Evolutionary conservation across 2,888 invertebrate species (phyloP), one percentile per base, ranked within the genome.

Genomic region (Netelia fuscicornis): DNA sequence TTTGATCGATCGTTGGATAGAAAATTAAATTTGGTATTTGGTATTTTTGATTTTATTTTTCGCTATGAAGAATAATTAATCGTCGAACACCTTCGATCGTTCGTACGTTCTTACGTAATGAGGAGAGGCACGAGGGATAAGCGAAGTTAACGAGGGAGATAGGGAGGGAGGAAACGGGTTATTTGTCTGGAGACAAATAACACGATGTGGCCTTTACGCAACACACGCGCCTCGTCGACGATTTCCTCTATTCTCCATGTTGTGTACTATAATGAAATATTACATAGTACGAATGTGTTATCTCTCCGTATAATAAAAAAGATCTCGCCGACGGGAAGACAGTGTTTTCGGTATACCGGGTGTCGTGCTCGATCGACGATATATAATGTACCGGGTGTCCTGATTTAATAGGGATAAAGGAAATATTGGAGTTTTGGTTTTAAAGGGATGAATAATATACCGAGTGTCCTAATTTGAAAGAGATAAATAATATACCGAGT

Each of bases 161-260:
- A 68, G 68, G 17, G 56, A 37, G 78, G 20, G 67, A 58, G 37
- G 13, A 13, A 48, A 13, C 13, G 48, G 13, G 48, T 13, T 10
- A 48, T 10, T 48, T 13, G 48, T 13, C 11, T 13, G 13, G 13
- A 48, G 48, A 48, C 48, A 48, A 48, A 64, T 86, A 85, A 85
- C 76, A 83, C 86, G 85, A 83, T 84, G 76, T 85, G 88, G 81
- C 82, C 81, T 87, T 86, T 83, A 78, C 79, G 83, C 83, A 83
- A 86, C 77, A 44, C 60, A 83, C 78, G 74, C 60, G 77, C 67
- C 48, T 67, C 67, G 37, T 56, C 44, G 37, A 42, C 62, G 52
- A 68, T 82, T 76, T 48, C 48, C 72, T 62, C 54, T 71, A 37
- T 65, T 37, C 23, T 37, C 37, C 64, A 17, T 10, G 60, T 37